Percentiles rank a stretch among this genome's conserved stretches.
Conservation (phyloP, 2,888 invertebrate species). For the Agrochola circellaris region DNA sequence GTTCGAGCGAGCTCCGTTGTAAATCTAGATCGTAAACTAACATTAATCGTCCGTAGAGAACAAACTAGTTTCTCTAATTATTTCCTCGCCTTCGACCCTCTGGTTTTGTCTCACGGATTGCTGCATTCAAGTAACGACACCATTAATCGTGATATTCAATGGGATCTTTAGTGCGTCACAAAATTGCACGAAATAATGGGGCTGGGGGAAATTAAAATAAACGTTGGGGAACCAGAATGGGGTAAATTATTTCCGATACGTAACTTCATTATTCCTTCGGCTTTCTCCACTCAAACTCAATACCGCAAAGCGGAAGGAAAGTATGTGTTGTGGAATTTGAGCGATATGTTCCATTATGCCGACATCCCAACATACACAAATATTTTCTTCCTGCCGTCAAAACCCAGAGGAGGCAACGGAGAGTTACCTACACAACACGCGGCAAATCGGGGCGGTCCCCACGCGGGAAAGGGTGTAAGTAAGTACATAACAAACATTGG, state of each 20-base stretch:
- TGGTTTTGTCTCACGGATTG: slow-evolving; percentile 80
- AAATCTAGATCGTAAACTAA: slow-evolving; percentile 81
- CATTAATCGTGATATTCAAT: slow-evolving; percentile 76
- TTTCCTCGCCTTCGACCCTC: slow-evolving; percentile 82
- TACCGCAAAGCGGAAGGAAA: slow-evolving; percentile 26
- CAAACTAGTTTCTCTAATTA: slow-evolving; percentile 86
- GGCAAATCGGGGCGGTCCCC: slow-evolving; percentile 35
- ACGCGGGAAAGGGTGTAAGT: slow-evolving; percentile 14
- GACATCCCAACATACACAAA: slow-evolving; percentile 26
- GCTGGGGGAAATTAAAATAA: slow-evolving; percentile 31
- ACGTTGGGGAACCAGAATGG: slow-evolving; percentile 8
- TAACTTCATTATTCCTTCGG: background rate
- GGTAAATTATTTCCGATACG: slow-evolving; percentile 34
- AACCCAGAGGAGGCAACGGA: slow-evolving; percentile 47
- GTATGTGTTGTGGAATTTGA: slow-evolving; percentile 35
- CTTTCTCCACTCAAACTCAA: background rate
- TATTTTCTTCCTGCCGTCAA: slow-evolving; percentile 49
- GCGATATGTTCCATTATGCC: slow-evolving; percentile 46
- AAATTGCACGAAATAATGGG: slow-evolving; percentile 57
- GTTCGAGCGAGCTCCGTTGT: slow-evolving; percentile 75
- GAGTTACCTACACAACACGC: slow-evolving; percentile 43
- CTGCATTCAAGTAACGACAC: slow-evolving; percentile 77
- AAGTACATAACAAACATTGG: slow-evolving; percentile 31
- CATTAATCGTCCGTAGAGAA: slow-evolving; percentile 83
- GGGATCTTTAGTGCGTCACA: slow-evolving; percentile 63